These are phyloP conservation scores for Ptyas mucosa DNA, from an alignment of 2,113 vertebrate genomes.

Conservation along the genomic window DNA sequence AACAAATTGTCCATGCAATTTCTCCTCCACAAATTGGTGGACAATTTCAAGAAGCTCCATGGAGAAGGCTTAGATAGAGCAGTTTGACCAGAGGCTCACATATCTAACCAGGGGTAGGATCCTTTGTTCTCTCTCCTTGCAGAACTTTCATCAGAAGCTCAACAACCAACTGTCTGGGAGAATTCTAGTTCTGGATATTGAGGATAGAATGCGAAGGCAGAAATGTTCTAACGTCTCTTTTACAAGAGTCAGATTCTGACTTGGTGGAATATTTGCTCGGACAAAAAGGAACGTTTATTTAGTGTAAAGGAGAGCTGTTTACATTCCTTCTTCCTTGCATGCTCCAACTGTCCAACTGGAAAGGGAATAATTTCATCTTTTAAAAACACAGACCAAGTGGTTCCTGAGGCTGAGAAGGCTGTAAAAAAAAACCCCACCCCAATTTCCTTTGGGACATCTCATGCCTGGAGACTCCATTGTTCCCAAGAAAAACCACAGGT, in stretches of 20 bases:
- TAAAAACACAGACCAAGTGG: neutral
- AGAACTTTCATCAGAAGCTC: neutral
- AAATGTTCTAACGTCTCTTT: too few relatives aligned
- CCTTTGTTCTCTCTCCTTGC: neutral
- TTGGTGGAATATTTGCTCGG: conserved; percentile 4
- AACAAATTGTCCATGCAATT: neutral
- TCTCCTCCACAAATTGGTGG: neutral
- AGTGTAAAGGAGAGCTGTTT: neutral
- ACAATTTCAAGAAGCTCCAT: neutral
- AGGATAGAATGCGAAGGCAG: neutral
- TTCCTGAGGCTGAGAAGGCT: neutral
- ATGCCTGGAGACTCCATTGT: conserved; percentile 5
- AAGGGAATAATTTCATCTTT: neutral
- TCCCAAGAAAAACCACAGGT: neutral
- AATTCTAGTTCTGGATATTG: neutral
- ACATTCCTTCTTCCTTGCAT: neutral
- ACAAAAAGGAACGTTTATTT: neutral
- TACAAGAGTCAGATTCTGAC: neutral
- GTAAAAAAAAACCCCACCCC: neutral
- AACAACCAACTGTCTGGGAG: neutral
- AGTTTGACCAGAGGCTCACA: neutral
- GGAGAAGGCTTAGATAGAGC: neutral
- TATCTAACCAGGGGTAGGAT: neutral
- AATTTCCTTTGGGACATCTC: neutral
- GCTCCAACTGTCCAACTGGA: conserved; percentile 11